Evolutionary conservation across 2,113 vertebrate species (phyloP).

Genomic region (Lasiurus cinereus): DNA sequence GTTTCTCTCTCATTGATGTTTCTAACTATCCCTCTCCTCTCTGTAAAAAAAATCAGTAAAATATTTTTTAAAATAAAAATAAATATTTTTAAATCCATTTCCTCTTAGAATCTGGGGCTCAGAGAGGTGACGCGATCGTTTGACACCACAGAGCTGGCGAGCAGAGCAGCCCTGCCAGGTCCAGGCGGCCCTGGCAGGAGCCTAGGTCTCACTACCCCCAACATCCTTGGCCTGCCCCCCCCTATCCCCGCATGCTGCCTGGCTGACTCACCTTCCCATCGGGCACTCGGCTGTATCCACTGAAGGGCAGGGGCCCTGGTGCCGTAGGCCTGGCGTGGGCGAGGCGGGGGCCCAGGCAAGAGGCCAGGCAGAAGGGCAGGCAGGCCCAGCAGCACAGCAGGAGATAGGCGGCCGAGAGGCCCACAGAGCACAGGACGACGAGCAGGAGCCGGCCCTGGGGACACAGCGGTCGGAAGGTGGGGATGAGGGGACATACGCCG

Average conservation of each 20-base stretch:
- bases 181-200: background rate
- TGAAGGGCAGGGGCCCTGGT: slow-evolving; percentile 72
- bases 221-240: background rate
- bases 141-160: background rate
- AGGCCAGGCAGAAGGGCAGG: slow-evolving; percentile 64
- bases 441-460: slow-evolving; percentile 84
- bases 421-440: background rate
- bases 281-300: slow-evolving; percentile 87
- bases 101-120: background rate
- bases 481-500: too few relatives aligned
- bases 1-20: too few relatives aligned
- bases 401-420: slow-evolving; percentile 37
- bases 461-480: accelerated
- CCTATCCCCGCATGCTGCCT: accelerated
- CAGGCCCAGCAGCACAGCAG: slow-evolving; percentile 70
- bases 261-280: slow-evolving; percentile 87
- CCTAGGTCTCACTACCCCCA: background rate
- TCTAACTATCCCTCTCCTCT: too few relatives aligned
- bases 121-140: background rate
- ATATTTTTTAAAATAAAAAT: background rate
- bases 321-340: background rate
- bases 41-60: too few relatives aligned
- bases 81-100: background rate
- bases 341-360: background rate
- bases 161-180: background rate